phyloP scores from a whole-genome alignment of 2,888 invertebrate species.

The Elgonia sp. region DNA sequence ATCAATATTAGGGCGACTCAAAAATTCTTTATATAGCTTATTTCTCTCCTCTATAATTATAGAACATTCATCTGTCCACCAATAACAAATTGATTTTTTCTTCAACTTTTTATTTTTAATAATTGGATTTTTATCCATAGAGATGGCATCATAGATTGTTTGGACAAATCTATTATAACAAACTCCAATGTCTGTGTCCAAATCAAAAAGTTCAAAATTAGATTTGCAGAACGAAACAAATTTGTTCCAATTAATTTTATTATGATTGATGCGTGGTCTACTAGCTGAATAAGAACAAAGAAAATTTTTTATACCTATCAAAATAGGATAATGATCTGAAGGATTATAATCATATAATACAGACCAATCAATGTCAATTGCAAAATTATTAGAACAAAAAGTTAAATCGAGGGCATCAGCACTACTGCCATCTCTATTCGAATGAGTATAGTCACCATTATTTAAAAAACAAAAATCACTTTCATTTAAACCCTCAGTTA shows the following conservation, averaged over 20 bases:
- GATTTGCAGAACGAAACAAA: not conserved
- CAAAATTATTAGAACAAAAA: not conserved
- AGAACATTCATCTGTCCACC: conserved; percentile 11
- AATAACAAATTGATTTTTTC: conserved; percentile 9
- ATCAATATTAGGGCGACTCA: not conserved
- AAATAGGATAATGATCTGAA: not conserved
- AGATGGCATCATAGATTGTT: not conserved
- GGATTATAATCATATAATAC: not conserved
- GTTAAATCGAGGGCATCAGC: not conserved
- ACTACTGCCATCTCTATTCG: not conserved
- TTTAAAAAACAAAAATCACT: not conserved
- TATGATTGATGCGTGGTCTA: too few species aligned
- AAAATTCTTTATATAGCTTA: not conserved
- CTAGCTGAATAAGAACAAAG: too few species aligned
- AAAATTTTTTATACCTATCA: not conserved
- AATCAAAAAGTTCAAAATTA: not conserved
- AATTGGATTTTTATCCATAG: not conserved
- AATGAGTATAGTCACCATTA: not conserved
- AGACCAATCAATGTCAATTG: not conserved
- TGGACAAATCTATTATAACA: not conserved
- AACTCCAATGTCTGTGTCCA: not conserved
- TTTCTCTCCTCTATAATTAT: not conserved
- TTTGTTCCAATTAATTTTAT: not conserved
- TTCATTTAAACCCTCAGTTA: not conserved
- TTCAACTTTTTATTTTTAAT: not conserved